These are phyloP conservation scores for Mobula birostris DNA, from an alignment of 2,113 vertebrate species.

Conservation along the genomic window DNA sequence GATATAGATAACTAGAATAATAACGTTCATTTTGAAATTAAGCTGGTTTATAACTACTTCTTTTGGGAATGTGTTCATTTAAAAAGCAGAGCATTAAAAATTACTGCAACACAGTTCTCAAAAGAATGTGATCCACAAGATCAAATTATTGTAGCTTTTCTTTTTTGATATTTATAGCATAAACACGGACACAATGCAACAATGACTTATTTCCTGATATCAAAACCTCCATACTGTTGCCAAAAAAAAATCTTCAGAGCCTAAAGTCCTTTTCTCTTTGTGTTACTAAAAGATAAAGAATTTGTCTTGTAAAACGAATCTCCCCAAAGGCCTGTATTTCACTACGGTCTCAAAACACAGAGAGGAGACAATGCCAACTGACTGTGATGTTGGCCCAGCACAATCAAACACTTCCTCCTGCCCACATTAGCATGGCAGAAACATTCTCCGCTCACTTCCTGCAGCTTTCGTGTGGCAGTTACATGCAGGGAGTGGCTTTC, in stretches of 20 bases:
- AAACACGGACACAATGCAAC: background rate
- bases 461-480: background rate
- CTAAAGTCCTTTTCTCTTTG: conserved; percentile 23
- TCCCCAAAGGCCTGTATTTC: conserved; percentile 40
- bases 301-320: conserved; percentile 38
- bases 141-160: conserved; percentile 16
- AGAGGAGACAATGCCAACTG: background rate
- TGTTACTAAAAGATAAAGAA: conserved; percentile 30
- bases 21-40: conserved; percentile 12
- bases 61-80: background rate
- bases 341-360: conserved; percentile 21
- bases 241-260: background rate
- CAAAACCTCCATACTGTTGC: conserved; percentile 13
- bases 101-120: background rate
- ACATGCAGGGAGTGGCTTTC: background rate
- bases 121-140: background rate
- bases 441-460: conserved; percentile 12
- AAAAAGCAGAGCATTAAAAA: background rate
- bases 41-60: background rate
- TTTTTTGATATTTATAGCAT: conserved; percentile 29
- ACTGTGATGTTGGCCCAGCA: conserved; percentile 10
- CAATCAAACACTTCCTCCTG: conserved; percentile 31
- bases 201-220: conserved; percentile 23
- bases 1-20: background rate
- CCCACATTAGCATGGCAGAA: conserved; percentile 9